A percentile compares a stretch with the other conserved stretches of the same genome.
These are phyloP conservation scores for Otolemur garnettii DNA, from an alignment of 2,113 vertebrate genomes.

Conservation along the genomic window DNA sequence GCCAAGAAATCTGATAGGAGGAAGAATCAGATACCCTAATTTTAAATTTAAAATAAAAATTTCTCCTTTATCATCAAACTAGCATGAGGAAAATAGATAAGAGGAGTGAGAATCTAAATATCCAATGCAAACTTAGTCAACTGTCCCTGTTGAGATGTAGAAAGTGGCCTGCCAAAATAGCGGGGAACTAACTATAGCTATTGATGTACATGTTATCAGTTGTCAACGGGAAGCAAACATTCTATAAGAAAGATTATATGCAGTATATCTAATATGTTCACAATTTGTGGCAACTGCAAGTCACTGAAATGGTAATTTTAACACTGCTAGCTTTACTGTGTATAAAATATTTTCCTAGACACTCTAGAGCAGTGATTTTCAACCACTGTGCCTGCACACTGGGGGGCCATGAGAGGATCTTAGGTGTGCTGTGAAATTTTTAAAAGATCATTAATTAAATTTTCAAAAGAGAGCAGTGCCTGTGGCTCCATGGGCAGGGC, in stretches of 20 bases:
- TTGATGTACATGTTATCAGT: not conserved
- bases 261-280: not conserved
- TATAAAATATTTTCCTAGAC: not conserved
- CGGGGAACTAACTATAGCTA: not conserved
- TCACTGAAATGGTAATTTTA: not conserved
- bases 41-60: not conserved
- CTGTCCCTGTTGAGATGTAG: not conserved
- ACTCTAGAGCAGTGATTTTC: not conserved
- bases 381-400: too few relatives aligned
- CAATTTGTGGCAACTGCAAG: not conserved
- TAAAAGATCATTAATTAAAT: too few relatives aligned
- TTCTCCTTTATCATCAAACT: not conserved
- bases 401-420: too few relatives aligned
- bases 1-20: not conserved
- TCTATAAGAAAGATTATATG: not conserved
- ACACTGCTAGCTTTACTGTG: not conserved
- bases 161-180: slow-evolving; percentile 4
- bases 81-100: not conserved
- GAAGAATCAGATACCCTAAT: slow-evolving; percentile 46
- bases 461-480: too few relatives aligned
- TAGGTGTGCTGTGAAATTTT: too few relatives aligned
- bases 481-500: too few relatives aligned
- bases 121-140: slow-evolving; percentile 1
- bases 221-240: not conserved
- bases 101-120: not conserved